These are phyloP conservation scores for Parelbella ahira DNA, from an alignment of 2,888 invertebrate species.

Conservation along the genomic window DNA sequence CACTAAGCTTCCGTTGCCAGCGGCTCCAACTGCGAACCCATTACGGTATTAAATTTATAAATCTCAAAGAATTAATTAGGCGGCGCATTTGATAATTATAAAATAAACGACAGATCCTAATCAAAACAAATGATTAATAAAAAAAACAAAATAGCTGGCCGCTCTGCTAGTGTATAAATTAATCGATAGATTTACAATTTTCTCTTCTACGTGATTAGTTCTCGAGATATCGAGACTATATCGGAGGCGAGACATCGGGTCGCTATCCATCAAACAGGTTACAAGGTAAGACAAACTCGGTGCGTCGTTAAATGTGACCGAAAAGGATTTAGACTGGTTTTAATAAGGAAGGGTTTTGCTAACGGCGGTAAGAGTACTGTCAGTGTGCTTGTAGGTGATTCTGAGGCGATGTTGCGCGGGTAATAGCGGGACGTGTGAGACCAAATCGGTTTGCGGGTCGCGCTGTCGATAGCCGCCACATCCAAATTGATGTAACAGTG, in stretches of 20 bases:
- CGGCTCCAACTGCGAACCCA: conserved; percentile 11
- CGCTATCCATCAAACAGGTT: conserved; percentile 64
- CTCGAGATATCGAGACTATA: conserved; percentile 44
- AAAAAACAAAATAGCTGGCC: conserved; percentile 7
- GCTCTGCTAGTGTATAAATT: conserved; percentile 19
- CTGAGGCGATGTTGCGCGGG: conserved; percentile 6
- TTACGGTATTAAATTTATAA: conserved; percentile 16
- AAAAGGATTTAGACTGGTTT: conserved; percentile 68
- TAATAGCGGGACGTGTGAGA: background rate
- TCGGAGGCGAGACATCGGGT: conserved; percentile 49
- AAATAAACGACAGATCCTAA: conserved; percentile 12
- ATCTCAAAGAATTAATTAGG: conserved; percentile 15
- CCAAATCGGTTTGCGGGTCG: conserved; percentile 9
- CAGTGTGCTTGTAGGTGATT: conserved; percentile 25
- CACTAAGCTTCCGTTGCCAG: conserved; percentile 23
- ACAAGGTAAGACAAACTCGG: conserved; percentile 48
- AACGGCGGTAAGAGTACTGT: conserved; percentile 49
- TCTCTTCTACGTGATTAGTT: conserved; percentile 45
- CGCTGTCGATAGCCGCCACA: background rate
- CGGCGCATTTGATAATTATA: conserved; percentile 18
- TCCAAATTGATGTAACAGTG: too few relatives aligned
- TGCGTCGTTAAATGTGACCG: conserved; percentile 72
- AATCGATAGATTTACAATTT: conserved; percentile 33
- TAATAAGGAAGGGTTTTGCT: conserved; percentile 61
- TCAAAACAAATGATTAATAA: conserved; percentile 22